Evolutionary conservation across 1,140 invertebrate genomes (phyloP).

Genomic region (Chionoecetes opilio): DNA sequence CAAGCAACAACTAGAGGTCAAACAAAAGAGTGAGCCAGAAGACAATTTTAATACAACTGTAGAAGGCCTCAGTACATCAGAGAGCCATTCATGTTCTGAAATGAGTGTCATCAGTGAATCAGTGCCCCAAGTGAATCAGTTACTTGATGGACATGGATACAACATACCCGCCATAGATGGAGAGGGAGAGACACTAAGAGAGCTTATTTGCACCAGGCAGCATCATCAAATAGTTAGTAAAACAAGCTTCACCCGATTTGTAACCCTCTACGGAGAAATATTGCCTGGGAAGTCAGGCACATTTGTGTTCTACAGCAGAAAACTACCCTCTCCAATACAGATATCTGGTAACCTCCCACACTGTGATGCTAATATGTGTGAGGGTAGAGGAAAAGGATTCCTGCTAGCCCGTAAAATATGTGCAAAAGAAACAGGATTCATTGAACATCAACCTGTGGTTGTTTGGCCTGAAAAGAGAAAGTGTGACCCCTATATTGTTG

Average conservation of each 20-base stretch:
- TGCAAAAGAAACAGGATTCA: not conserved
- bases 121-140: not conserved
- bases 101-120: not conserved
- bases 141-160: not conserved
- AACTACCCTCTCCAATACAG: not conserved
- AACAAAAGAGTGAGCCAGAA: no score
- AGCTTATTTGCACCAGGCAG: not conserved
- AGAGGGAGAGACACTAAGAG: constrained; percentile 25
- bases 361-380: not conserved
- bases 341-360: not conserved
- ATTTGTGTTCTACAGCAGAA: not conserved
- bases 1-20: no score
- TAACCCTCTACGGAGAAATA: not conserved
- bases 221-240: no score
- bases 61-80: no score
- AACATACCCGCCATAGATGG: not conserved
- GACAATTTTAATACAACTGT: no score
- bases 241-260: not conserved
- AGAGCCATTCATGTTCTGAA: not conserved
- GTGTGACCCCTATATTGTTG: constrained; percentile 15
- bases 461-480: constrained; percentile 2
- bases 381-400: not conserved
- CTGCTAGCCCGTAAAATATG: not conserved
- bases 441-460: not conserved
- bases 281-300: not conserved